phyloP scores from a whole-genome alignment of 2,797 vertebrate genomes.

The Natrix natrix region DNA sequence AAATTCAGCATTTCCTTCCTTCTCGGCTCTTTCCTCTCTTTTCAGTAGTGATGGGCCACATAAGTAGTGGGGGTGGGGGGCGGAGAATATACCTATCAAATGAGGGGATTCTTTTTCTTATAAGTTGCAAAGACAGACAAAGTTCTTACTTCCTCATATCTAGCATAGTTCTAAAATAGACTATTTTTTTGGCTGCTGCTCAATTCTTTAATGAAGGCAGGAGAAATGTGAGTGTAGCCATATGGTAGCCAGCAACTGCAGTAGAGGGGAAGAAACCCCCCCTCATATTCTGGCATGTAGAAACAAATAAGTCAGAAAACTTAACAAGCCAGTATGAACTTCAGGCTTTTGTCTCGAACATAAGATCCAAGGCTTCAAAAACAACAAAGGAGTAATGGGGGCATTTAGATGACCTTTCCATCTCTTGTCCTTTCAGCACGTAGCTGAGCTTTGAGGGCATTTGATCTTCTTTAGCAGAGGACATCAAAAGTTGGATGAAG shows the following conservation, averaged over 20 bases:
- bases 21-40: neutral
- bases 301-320: conserved; percentile 9
- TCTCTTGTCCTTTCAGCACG: neutral
- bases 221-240: conserved; percentile 16
- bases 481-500: conserved; percentile 4
- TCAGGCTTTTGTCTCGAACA: conserved; percentile 12
- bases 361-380: neutral
- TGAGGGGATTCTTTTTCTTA: conserved; percentile 5
- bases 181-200: conserved; percentile 18
- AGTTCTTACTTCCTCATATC: conserved; percentile 21
- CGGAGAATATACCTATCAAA: conserved; percentile 7
- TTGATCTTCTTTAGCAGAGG: neutral
- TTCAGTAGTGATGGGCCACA: neutral
- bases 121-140: neutral
- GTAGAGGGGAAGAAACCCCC: neutral
- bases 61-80: neutral
- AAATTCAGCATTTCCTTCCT: neutral
- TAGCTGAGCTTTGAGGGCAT: conserved; percentile 1
- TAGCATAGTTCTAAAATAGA: conserved; percentile 28
- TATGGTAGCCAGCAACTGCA: conserved; percentile 20
- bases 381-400: neutral
- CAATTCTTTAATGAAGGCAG: conserved; percentile 16
- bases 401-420: neutral
- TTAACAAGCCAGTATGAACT: conserved; percentile 8
- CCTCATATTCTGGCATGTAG: conserved; percentile 30